These are phyloP conservation scores for Hypsopygia costalis DNA, from an alignment of 2,888 invertebrate species.

Conservation along the genomic window DNA sequence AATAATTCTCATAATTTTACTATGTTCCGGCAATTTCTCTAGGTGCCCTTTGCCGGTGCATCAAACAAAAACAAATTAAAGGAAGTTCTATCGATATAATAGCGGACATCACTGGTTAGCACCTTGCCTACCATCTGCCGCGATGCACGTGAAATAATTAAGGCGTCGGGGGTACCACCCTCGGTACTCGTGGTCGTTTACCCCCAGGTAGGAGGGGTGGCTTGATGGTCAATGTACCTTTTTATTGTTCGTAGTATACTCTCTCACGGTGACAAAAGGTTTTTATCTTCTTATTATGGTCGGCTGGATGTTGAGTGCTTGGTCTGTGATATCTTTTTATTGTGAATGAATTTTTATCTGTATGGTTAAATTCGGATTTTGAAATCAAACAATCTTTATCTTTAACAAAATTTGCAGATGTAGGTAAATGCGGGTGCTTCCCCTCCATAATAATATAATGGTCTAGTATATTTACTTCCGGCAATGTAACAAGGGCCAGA, in stretches of 20 bases:
- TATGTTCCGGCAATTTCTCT: not conserved
- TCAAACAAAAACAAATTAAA: constrained; percentile 7
- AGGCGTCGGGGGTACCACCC: constrained; percentile 74
- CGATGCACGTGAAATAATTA: constrained; percentile 73
- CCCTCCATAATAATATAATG: too few relatives aligned
- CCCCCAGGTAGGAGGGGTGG: constrained; percentile 57
- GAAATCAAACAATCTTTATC: too few relatives aligned
- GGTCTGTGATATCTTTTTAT: too few relatives aligned
- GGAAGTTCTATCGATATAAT: constrained; percentile 53
- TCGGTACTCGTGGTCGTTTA: constrained; percentile 69
- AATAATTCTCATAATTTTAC: constrained; percentile 6
- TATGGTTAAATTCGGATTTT: too few relatives aligned
- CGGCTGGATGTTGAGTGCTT: constrained; percentile 1
- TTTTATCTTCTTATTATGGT: constrained; percentile 6
- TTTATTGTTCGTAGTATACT: constrained; percentile 17
- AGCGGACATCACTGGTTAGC: constrained; percentile 64
- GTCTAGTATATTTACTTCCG: too few relatives aligned
- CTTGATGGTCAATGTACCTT: constrained; percentile 58
- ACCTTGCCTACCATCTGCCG: constrained; percentile 77
- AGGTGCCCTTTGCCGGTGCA: constrained; percentile 11
- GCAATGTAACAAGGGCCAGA: too few relatives aligned
- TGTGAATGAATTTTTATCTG: too few relatives aligned
- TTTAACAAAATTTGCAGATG: too few relatives aligned
- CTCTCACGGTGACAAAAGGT: constrained; percentile 37
- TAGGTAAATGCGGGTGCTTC: too few relatives aligned